Conservation (phyloP, 2,888 invertebrate species). For the Microchrysa polita region DNA sequence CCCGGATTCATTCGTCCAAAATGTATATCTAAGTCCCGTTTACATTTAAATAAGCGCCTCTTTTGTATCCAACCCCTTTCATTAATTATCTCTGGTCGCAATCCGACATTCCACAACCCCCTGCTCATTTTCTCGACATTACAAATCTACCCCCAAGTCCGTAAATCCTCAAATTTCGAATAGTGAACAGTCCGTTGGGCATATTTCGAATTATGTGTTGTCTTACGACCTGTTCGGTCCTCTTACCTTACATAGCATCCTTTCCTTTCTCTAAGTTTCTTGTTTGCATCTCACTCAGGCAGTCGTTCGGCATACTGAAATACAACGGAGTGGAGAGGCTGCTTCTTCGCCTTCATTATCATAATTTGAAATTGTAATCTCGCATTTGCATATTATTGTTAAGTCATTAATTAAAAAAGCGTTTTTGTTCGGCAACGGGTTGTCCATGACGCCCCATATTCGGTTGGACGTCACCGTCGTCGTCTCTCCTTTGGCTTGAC, state of each 20-base stretch:
- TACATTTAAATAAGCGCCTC: conserved; percentile 47
- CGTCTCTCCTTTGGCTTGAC: conserved; percentile 14
- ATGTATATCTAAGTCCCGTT: conserved; percentile 43
- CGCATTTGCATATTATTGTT: conserved; percentile 47
- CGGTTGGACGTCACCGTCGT: no score
- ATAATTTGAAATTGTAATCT: conserved; percentile 48
- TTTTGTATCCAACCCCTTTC: conserved; percentile 47
- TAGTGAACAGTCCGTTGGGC: conserved; percentile 35
- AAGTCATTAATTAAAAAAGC: conserved; percentile 48
- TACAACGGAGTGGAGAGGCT: background rate
- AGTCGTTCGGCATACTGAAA: conserved; percentile 1
- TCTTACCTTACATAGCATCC: background rate
- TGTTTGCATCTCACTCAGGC: background rate
- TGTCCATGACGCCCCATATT: conserved; percentile 34
- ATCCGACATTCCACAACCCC: conserved; percentile 25
- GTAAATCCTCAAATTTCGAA: conserved; percentile 39
- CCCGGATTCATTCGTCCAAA: conserved; percentile 26
- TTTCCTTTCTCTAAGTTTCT: conserved; percentile 17
- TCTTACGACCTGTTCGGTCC: conserved; percentile 17
- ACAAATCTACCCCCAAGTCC: conserved; percentile 27
- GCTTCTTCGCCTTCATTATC: conserved; percentile 46
- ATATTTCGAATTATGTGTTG: conserved; percentile 32
- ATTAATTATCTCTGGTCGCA: conserved; percentile 45
- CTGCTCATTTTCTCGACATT: background rate
- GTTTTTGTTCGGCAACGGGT: conserved; percentile 43